Conservation (phyloP, 2,113 vertebrate species). For the Alouatta palliata region DNA sequence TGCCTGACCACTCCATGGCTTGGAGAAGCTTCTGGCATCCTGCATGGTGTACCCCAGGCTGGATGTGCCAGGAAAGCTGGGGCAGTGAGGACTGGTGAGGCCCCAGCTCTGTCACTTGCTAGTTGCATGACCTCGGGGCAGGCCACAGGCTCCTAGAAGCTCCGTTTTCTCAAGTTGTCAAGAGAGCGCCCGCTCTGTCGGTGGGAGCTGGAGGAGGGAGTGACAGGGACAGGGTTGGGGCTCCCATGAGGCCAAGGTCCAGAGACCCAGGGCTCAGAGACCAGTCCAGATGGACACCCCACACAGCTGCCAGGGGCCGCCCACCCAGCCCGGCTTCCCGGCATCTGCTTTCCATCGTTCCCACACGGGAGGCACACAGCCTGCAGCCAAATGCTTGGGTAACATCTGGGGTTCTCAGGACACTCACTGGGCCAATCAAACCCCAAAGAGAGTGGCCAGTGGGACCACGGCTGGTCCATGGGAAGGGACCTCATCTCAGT, state of each 20-base stretch:
- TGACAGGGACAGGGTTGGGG: too few relatives aligned
- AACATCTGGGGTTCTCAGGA: not conserved
- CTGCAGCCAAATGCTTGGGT: not conserved
- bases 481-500: not conserved
- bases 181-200: not conserved
- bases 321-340: not conserved
- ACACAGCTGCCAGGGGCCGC: not conserved
- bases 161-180: too few relatives aligned
- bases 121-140: not conserved
- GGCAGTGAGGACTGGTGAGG: rapidly evolving
- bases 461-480: rapidly evolving
- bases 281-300: not conserved
- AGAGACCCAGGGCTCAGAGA: not conserved
- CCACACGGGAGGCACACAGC: not conserved
- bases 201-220: not conserved
- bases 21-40: not conserved
- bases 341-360: not conserved
- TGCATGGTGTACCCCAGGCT: too few relatives aligned
- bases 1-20: too few relatives aligned
- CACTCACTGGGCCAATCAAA: not conserved
- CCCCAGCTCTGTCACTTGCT: not conserved
- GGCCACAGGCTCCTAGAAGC: not conserved
- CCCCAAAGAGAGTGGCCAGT: not conserved
- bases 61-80: not conserved
- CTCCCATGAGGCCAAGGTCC: rapidly evolving